Conservation (phyloP, 2,888 invertebrate species). For the Schrankia costaestrigalis region DNA sequence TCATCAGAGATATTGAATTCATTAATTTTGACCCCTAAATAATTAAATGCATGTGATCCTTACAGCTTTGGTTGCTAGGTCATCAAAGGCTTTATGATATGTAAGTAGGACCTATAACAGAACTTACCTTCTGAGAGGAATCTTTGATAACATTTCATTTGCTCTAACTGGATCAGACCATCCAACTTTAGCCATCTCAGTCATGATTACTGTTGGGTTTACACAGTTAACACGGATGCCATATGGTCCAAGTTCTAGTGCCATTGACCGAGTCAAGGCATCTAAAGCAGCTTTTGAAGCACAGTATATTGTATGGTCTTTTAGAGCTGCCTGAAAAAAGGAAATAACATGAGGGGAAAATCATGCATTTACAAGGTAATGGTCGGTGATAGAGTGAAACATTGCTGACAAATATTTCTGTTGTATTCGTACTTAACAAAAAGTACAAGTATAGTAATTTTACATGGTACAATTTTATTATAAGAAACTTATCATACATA, state of each 20-base stretch:
- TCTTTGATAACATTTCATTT: conserved; percentile 86
- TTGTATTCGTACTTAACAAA: too few species aligned
- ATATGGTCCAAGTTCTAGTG: conserved; percentile 91
- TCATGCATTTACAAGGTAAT: too few species aligned
- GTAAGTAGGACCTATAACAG: background rate
- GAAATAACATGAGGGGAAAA: conserved; percentile 14
- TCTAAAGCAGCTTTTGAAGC: conserved; percentile 95
- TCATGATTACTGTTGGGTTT: conserved; percentile 96
- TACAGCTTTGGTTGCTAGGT: too few species aligned
- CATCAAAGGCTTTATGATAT: too few species aligned
- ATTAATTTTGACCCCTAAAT: too few species aligned
- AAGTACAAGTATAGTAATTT: too few species aligned
- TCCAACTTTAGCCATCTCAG: conserved; percentile 91
- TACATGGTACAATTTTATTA: too few species aligned
- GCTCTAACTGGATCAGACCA: conserved; percentile 93
- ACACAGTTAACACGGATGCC: conserved; percentile 94
- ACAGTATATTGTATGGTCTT: conserved; percentile 90
- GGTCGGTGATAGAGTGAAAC: too few species aligned
- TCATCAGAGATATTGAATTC: too few species aligned
- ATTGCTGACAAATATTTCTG: too few species aligned
- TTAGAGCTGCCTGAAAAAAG: conserved; percentile 82
- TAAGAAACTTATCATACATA: too few species aligned
- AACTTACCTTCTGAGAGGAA: conserved; percentile 89
- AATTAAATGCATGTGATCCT: too few species aligned
- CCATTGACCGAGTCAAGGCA: conserved; percentile 90